phyloP scores from a whole-genome alignment of 2,888 invertebrate species.

The Melipona beecheii region DNA sequence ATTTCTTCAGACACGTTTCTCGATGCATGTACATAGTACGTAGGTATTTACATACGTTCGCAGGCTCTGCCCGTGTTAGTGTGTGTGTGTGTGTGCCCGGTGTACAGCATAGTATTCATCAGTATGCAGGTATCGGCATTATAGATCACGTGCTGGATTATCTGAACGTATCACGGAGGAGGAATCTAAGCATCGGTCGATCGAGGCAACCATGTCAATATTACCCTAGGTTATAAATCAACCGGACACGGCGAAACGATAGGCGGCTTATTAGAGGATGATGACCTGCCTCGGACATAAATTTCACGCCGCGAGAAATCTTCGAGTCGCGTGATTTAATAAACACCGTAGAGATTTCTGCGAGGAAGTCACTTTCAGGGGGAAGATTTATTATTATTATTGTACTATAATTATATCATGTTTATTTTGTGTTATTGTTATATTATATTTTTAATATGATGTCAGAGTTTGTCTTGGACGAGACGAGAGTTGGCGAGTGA shows the following conservation, averaged over 20 bases:
- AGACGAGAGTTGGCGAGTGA: too few relatives aligned
- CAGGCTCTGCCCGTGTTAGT: not conserved
- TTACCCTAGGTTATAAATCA: slow-evolving; percentile 54
- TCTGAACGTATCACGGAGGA: slow-evolving; percentile 42
- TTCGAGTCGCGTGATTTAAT: not conserved
- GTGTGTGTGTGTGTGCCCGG: not conserved
- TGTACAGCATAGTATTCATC: slow-evolving; percentile 34
- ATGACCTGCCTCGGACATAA: not conserved
- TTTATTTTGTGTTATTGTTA: too few relatives aligned
- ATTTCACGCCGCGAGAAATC: not conserved
- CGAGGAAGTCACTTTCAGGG: not conserved
- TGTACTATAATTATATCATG: too few relatives aligned
- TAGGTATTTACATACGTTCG: too few relatives aligned
- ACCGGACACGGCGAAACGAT: slow-evolving; percentile 16
- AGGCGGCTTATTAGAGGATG: slow-evolving; percentile 17
- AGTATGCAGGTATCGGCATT: slow-evolving; percentile 49
- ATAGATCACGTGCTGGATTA: slow-evolving; percentile 61
- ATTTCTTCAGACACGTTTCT: not conserved
- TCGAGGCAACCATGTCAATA: slow-evolving; percentile 47
- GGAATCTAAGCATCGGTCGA: slow-evolving; percentile 52
- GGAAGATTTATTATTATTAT: not conserved
- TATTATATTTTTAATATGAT: too few relatives aligned
- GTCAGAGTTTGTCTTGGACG: too few relatives aligned
- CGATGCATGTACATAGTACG: not conserved
- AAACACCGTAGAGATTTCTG: not conserved